Evolutionary conservation across 2,113 vertebrate genomes (phyloP).

Genomic region (Poeciliopsis prolifica): DNA sequence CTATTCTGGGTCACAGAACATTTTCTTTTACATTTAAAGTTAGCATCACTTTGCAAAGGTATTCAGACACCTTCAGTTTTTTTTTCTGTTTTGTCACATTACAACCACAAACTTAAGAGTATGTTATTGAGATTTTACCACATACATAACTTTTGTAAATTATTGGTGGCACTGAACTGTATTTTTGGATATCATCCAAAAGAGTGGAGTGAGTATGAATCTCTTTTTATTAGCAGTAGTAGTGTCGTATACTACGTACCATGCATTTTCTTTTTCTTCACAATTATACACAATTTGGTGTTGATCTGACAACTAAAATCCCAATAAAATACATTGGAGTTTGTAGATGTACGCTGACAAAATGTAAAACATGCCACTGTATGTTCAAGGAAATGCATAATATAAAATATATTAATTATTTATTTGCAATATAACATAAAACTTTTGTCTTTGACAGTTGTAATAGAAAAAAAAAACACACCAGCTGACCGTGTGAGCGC

Average conservation of each 20-base stretch:
- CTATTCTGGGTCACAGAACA: too few relatives aligned
- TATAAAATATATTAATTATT: neutral
- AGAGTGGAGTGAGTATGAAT: neutral
- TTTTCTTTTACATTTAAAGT: neutral
- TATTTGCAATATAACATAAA: neutral
- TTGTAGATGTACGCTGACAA: neutral
- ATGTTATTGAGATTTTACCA: neutral
- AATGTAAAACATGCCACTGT: neutral
- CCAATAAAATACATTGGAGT: neutral
- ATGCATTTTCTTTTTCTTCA: neutral
- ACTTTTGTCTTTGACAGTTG: neutral
- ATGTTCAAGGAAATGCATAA: neutral
- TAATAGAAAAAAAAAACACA: too few relatives aligned
- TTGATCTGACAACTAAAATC: too few relatives aligned
- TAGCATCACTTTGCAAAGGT: too few relatives aligned
- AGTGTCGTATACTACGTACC: neutral
- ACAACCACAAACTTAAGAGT: neutral
- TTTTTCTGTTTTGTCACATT: neutral
- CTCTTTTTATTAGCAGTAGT: neutral
- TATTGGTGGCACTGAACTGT: too few relatives aligned
- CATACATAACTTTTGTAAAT: too few relatives aligned
- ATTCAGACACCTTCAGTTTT: neutral
- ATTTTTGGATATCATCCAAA: too few relatives aligned
- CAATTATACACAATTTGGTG: too few relatives aligned
- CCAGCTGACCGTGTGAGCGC: constrained; percentile 8